Evolutionary conservation across 1,140 invertebrate species (phyloP).

Genomic region (Triops longicaudatus): DNA sequence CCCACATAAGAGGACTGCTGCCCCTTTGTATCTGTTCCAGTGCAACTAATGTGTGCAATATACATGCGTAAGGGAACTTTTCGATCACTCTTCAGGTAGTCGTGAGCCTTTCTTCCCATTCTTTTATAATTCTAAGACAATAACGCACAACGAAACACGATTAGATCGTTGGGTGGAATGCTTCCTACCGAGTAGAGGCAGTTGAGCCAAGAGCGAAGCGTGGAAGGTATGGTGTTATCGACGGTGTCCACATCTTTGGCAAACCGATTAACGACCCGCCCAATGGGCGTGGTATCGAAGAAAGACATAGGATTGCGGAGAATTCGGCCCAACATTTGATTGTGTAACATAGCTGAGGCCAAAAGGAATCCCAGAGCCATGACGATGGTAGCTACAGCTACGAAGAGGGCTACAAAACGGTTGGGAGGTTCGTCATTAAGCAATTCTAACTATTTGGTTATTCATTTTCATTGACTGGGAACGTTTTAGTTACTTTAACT

Average conservation of each 20-base stretch:
- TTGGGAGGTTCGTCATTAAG: neutral
- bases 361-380: constrained; percentile 38
- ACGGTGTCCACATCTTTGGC: constrained; percentile 71
- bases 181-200: constrained; percentile 46
- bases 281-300: constrained; percentile 78
- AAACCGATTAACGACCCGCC: constrained; percentile 76
- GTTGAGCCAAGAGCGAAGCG: constrained; percentile 45
- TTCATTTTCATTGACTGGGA: constrained; percentile 19
- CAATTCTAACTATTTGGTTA: constrained; percentile 19
- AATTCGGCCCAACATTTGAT: constrained; percentile 45
- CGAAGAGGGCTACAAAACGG: constrained; percentile 36
- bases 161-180: neutral
- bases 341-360: constrained; percentile 47
- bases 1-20: no score
- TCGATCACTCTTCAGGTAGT: no score
- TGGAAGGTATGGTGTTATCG: constrained; percentile 50
- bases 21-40: no score
- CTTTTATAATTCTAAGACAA: no score
- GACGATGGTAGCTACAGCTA: constrained; percentile 36
- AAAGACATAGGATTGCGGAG: constrained; percentile 61
- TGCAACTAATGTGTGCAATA: no score
- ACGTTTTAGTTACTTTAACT: neutral
- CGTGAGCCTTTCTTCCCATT: no score
- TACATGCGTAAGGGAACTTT: no score
- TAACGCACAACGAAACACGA: no score